Base-by-base conservation (phyloP, 1,140 invertebrate species). In the Chironomus striatipennis region DNA sequence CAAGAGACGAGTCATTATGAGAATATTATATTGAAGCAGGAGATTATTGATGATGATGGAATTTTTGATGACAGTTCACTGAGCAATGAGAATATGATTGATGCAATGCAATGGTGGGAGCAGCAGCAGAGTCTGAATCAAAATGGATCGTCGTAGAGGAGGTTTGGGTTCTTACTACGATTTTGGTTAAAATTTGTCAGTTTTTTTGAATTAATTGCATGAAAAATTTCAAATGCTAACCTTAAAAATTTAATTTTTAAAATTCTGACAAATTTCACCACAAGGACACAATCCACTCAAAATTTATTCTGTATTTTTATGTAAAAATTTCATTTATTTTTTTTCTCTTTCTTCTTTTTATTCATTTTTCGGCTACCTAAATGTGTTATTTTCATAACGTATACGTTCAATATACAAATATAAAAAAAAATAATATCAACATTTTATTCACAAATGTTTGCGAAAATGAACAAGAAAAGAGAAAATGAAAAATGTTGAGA, bases 21-120 rank as follows among this genome's bases (percentile, higher is more conserved):
- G 15, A 78, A 77, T 65, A 75, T 77, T 1, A 75, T 79, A 18
- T 75, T 78, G 42, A 77, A 78, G 67, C 76, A 75, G 47, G 76
- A 79, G 74, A 77, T 76, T 15, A 77, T 82, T n/a, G 77, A 75
- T 64, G 78, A 80, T 17, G 73, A 78, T 73, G 73, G 77, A 42
- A 79, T 83, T 43, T 77, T 84, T 34, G 78, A 80, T 24, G 81
- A 85, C 75, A 75, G 74, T 76, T 77, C 74, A 24, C 75, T 84
- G 6, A 81, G 81, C 43, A 81, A 83, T 15, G 81, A 84, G 75
- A 79, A 80, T 74, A 83, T 84, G 79, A 82, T 83, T 73, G 81
- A 85, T 75, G 81, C 83, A 57, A 83, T 85, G 74, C 83, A 83
- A 42, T 85, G 84, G 84, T 85, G 84, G 84, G 83, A 85, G 75